Evolutionary conservation across 1,140 invertebrate genomes (phyloP).

Genomic region (Metaphire vulgaris): DNA sequence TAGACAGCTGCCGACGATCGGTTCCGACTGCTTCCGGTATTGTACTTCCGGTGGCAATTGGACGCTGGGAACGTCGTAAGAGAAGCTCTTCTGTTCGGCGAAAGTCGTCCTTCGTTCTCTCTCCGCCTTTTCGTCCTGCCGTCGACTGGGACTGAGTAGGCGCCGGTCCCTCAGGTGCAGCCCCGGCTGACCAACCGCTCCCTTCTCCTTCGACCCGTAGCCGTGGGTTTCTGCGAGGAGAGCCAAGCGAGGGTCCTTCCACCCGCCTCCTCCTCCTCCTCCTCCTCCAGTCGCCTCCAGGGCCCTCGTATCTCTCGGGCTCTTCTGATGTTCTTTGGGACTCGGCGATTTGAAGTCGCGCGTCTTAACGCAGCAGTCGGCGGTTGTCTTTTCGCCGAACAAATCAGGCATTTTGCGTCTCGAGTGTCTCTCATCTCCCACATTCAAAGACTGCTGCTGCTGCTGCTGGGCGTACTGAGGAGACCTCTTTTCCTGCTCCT

Average conservation of each 20-base stretch:
- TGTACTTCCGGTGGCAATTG: background rate
- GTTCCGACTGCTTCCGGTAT: slow-evolving; percentile 16
- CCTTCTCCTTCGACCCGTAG: background rate
- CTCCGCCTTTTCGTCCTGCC: background rate
- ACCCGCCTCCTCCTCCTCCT: background rate
- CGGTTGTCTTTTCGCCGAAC: slow-evolving; percentile 7
- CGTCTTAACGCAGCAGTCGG: background rate
- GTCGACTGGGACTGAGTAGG: background rate
- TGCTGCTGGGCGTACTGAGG: no score
- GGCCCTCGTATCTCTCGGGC: background rate
- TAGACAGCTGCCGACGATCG: slow-evolving; percentile 11
- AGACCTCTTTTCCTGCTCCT: no score
- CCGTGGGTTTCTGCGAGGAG: background rate
- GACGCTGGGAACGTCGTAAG: slow-evolving; percentile 17
- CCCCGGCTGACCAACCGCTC: background rate
- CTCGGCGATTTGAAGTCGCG: background rate
- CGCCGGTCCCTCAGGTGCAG: background rate
- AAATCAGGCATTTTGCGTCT: background rate
- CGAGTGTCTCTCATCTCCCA: background rate
- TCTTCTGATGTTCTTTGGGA: background rate
- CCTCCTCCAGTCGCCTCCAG: background rate
- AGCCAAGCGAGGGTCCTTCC: background rate
- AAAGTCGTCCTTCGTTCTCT: slow-evolving; percentile 6
- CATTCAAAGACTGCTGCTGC: no score
- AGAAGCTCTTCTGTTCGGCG: slow-evolving; percentile 18